Percentiles rank a stretch among this genome's conserved stretches.
phyloP scores from a whole-genome alignment of 2,797 vertebrate genomes.

The Selene dorsalis region DNA sequence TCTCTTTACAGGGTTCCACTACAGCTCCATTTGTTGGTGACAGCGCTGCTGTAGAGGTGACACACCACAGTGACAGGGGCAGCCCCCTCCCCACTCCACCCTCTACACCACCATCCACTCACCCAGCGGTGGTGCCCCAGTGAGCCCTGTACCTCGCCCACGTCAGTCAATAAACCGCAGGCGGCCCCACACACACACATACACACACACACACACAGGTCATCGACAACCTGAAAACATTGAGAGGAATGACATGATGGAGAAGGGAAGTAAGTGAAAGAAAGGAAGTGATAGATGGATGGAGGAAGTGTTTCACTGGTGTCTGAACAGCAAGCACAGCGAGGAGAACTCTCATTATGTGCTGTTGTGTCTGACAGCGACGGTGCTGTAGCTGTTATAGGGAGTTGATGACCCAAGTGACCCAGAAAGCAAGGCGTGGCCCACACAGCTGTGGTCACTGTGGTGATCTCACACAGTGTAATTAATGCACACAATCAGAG shows the following conservation, averaged over 20 bases:
- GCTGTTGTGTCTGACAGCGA: conserved; percentile 74
- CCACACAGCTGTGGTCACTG: conserved; percentile 95
- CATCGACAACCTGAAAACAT: conserved; percentile 48
- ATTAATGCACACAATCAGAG: conserved; percentile 94
- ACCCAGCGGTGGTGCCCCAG: conserved; percentile 71
- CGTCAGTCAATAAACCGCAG: conserved; percentile 75
- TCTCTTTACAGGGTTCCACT: conserved; percentile 78
- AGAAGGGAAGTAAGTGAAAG: conserved; percentile 46
- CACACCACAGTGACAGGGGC: conserved; percentile 76
- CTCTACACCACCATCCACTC: conserved; percentile 66
- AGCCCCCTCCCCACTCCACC: conserved; percentile 47
- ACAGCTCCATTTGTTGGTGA: conserved; percentile 81
- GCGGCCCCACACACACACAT: conserved; percentile 43
- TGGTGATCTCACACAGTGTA: conserved; percentile 97
- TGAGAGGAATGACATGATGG: conserved; percentile 44
- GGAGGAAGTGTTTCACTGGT: conserved; percentile 64
- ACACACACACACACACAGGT: conserved; percentile 30
- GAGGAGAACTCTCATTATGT: conserved; percentile 75
- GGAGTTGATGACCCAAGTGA: conserved; percentile 83
- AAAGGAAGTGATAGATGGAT: conserved; percentile 70
- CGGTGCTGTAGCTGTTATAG: conserved; percentile 66
- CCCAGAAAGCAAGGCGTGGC: conserved; percentile 90
- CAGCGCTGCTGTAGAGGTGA: conserved; percentile 78
- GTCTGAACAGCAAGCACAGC: conserved; percentile 52
- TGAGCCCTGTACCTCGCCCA: conserved; percentile 67